A percentile compares a stretch with the other conserved stretches of the same genome.
phyloP scores from a whole-genome alignment of 1,140 invertebrate genomes.

The Drosophila varians region DNA sequence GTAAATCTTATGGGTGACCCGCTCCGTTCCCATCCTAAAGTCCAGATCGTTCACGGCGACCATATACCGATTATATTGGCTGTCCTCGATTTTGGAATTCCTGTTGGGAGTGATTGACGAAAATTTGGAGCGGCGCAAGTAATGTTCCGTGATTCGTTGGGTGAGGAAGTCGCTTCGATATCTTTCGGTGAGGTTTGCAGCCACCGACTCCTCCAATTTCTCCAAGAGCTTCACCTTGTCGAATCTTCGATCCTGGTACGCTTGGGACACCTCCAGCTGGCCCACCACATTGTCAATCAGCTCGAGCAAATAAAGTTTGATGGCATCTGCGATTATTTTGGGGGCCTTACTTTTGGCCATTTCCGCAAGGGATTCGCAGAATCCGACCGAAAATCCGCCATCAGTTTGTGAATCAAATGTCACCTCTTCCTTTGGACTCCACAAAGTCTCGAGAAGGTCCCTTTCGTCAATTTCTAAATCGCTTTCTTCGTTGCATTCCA shows the following conservation, averaged over 20 bases:
- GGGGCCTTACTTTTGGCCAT: background rate
- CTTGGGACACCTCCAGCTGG: accelerated
- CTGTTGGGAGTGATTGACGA: background rate
- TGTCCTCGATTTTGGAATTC: background rate
- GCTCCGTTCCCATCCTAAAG: background rate
- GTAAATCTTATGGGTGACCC: background rate
- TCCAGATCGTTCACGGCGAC: background rate
- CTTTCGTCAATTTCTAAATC: no score
- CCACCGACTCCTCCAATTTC: background rate
- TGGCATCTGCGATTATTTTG: background rate
- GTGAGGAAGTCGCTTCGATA: background rate
- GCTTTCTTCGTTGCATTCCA: no score
- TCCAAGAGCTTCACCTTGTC: conserved; percentile 11
- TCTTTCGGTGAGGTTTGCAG: background rate
- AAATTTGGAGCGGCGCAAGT: conserved; percentile 4
- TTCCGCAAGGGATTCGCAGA: background rate
- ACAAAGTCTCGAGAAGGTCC: no score
- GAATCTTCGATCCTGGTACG: background rate
- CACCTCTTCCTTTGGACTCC: no score
- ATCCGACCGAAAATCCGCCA: background rate
- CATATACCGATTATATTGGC: background rate
- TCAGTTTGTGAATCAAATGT: no score
- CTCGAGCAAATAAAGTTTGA: background rate
- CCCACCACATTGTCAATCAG: background rate
- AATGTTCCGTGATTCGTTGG: background rate